Evolutionary conservation across 2,888 invertebrate species (phyloP), one percentile per base, ranked within the genome.

Genomic region (Myopa testacea): DNA sequence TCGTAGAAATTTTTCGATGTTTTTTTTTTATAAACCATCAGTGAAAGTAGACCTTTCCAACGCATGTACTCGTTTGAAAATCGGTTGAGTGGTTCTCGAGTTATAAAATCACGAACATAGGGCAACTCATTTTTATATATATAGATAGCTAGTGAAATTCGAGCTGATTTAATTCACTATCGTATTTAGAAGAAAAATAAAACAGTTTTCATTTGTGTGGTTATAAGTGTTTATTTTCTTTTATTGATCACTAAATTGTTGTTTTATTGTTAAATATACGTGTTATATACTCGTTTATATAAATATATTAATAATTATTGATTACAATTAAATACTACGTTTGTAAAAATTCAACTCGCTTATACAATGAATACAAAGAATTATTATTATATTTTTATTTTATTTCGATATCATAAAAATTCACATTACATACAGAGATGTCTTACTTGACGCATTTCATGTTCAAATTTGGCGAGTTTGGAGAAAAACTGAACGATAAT

Each of bases 341-440:
- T 26, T 62, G 55, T 74, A 74, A 65, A 74, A 65, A 65, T 37
- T 50, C 38, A 71, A 76, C 60, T 76, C 62, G 75, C 69, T 76
- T 76, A 76, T 69, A 76, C 16, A 14, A 37, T 37, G 10, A 37
- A 65, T 65, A 16, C 65, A 65, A 65, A 34, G 38, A 38, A 19
- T 14, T 74, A 14, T 7, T 8, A 1, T 26, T 70, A 50, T 70
- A 19, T 1, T 34, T 71, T 58, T 58, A 16, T 68, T 50, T 45
- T 45, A 50, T 26, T n/a, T 68, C 4, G 14, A 68, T 19, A 68
- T 68, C 40, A 63, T 50, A 19, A 45, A 70, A 50, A 10, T 14
- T 50, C 50, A 50, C 3, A 50, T 50, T 50, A 2, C 14, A 50
- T 50, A 50, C 8, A 50, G 50, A 14, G 50, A 50, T 50, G 1